These are phyloP conservation scores for Chionodraco myersi DNA, from an alignment of 2,113 vertebrate species.

Conservation along the genomic window DNA sequence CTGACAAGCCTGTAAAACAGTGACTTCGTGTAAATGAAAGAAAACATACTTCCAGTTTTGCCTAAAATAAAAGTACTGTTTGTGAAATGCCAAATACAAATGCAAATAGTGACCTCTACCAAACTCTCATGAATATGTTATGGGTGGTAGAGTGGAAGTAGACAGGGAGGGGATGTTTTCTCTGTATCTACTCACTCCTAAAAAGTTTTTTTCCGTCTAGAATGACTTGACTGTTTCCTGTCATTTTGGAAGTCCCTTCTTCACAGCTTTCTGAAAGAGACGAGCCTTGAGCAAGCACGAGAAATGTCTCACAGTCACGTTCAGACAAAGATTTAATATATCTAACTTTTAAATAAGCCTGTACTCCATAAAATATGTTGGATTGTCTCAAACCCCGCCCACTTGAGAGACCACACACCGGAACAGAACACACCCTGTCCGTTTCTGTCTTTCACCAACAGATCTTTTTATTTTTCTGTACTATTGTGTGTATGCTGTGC, in stretches of 20 bases:
- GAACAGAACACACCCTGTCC: neutral
- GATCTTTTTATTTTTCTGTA: too few species aligned
- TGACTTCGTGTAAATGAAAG: conserved; percentile 1
- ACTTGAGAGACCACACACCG: conserved; percentile 1
- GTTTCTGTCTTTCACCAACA: neutral
- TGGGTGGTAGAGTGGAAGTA: conserved; percentile 27
- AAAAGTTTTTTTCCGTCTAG: conserved; percentile 45
- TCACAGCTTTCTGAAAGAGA: conserved; percentile 34
- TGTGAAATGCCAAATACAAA: conserved; percentile 20
- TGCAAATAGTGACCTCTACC: conserved; percentile 40
- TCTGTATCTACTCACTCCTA: conserved; percentile 32
- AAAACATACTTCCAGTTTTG: neutral
- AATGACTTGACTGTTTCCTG: conserved; percentile 60
- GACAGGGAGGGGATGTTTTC: conserved; percentile 43
- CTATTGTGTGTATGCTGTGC: neutral
- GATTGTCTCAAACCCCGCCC: conserved; percentile 1
- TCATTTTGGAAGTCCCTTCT: conserved; percentile 67
- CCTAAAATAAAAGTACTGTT: conserved; percentile 15
- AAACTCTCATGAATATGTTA: conserved; percentile 49
- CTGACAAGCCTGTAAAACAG: neutral
- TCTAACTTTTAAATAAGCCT: neutral
- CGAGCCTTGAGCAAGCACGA: conserved; percentile 11
- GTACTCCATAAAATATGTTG: neutral
- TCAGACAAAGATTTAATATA: too few species aligned
- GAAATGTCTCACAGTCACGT: neutral